Evolutionary conservation across 2,888 invertebrate species (phyloP), one percentile per base, ranked within the genome.

Genomic region (Hartigia nigra): DNA sequence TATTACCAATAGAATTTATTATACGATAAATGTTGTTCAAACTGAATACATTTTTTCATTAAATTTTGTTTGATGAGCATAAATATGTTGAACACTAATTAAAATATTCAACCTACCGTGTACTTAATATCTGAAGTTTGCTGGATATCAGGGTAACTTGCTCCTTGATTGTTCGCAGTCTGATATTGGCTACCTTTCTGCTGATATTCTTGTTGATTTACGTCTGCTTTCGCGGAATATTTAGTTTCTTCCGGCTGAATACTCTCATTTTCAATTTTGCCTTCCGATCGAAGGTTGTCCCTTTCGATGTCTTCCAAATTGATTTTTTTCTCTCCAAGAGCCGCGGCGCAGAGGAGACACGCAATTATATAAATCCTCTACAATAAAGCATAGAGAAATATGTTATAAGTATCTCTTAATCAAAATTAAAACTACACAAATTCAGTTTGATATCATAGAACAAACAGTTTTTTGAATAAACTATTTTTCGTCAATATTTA

Each of bases 251-350:
- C 84, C 2, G 78, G 14, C 11, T 75, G 81, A 4, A 78, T 37
- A 11, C 82, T 79, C 12, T 86, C 88, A 81, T 55, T 70, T 86
- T 87, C 86, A 78, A 90, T 91, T 84, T 92, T 92, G 82, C 92
- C 92, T 90, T 95, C 95, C 84, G 93, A 93, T 77, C 93, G 93
- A 77, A 95, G 90, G 86, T 95, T 95, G 86, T 96, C 96, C 69
- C 94, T 93, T 88, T 96, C 96, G 82, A 96, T 95, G 90, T 96
- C 96, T 89, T 96, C 95, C 75, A 96, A 92, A 84, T 95, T 94
- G 79, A 95, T 93, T 91, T 95, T 95, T 88, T 94, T 93, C 79
- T 95, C 94, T 75, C 92, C 93, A 81, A 82, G 83, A 36, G 87
- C 82, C 3, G 89, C 90, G 74, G 89, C 82, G 75, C 76, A 76